phyloP scores from a whole-genome alignment of 2,888 invertebrate species.

The Resseliella maxima region DNA sequence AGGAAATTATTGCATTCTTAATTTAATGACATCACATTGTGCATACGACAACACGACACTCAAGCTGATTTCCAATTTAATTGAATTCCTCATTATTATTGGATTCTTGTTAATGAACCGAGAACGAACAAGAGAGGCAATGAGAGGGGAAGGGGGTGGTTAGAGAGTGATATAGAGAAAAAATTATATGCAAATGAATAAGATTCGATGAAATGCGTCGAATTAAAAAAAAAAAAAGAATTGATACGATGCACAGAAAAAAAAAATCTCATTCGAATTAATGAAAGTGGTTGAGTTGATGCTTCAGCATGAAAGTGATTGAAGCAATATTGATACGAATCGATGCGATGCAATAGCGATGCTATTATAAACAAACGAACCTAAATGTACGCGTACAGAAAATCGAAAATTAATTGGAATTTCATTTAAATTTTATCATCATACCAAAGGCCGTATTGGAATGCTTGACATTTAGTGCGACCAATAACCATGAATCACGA shows the following conservation, averaged over 20 bases:
- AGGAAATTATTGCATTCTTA: too few relatives aligned
- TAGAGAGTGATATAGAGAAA: too few relatives aligned
- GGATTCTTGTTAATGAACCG: not conserved
- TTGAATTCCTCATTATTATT: constrained; percentile 1
- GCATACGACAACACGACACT: not conserved
- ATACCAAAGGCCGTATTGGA: not conserved
- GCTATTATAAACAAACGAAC: constrained; percentile 18
- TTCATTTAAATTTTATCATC: not conserved
- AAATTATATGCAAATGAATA: not conserved
- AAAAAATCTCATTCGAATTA: not conserved
- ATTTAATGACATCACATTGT: not conserved
- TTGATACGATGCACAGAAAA: not conserved
- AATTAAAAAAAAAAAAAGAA: not conserved
- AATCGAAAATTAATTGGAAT: constrained; percentile 41
- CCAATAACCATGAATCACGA: not conserved
- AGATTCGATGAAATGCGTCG: too few relatives aligned
- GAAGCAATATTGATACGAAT: not conserved
- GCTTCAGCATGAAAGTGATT: not conserved
- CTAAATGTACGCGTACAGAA: not conserved
- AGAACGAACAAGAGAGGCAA: not conserved
- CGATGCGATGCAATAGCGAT: not conserved
- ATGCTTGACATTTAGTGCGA: constrained; percentile 8
- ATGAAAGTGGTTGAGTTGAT: not conserved
- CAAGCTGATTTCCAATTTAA: not conserved
- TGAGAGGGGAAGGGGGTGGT: too few relatives aligned